Evolutionary conservation across 2,113 vertebrate species (phyloP), one percentile per base, ranked within the genome.

Genomic region (Silurus glanis): DNA sequence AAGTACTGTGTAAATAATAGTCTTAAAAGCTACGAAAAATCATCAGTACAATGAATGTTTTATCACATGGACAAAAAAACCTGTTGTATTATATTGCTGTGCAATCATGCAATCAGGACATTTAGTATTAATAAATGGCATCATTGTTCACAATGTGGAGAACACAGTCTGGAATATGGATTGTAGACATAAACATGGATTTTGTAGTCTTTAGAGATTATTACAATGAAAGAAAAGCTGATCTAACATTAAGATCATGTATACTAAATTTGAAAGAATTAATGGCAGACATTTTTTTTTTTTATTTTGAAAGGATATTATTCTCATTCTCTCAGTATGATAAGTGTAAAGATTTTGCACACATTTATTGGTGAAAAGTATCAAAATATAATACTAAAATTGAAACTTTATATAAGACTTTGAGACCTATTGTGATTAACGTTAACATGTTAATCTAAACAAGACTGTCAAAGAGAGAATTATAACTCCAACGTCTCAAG

Each of bases 1-100:
- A 64, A 62, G 59, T 71, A 59, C 76, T n/a, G 58, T 83, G 71
- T 87, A 76, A 78, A 82, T 86, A 83, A 67, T 76, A 76, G 28
- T 67, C 21, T 55, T 87, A 25, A 76, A 56, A 59, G 62, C 28
- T 66, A 69, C 67, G 59, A 74, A 37, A 76, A 45, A 61, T 0
- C 14, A 28, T 78, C 28, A 79, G 13, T 55, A 61, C 59, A 64
- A 53, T 67, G 4, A 19, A 74, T 61, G 9, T 59, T 61, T 47
- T 58, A 74, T 21, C 19, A 14, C 21, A 25, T 75, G 56, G 71
- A 61, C 19, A 74, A 55, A 16, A 14, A 69, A 71, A 25, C 56
- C 56, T 61, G 28, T 23, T 80, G 56, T 61, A 12, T 80, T 61
- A 6, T 23, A 61, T 14, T 45, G 56, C 9, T 47, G 21, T 37